phyloP scores from a whole-genome alignment of 2,797 vertebrate genomes.

The Coendou prehensilis region DNA sequence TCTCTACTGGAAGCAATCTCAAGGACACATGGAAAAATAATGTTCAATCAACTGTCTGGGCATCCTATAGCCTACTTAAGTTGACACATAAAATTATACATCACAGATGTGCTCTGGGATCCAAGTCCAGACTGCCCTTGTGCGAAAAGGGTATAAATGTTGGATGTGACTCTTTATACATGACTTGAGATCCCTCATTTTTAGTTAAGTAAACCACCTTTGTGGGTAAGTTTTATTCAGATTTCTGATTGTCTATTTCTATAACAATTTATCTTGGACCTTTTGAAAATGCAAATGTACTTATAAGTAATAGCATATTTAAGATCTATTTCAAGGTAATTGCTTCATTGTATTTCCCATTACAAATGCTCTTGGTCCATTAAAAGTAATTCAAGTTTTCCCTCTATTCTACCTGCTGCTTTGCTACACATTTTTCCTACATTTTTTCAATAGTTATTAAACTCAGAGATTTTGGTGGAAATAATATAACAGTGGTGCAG shows the following conservation, averaged over 20 bases:
- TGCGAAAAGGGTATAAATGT: not conserved
- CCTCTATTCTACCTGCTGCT: not conserved
- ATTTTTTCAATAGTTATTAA: not conserved
- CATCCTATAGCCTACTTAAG: accelerated
- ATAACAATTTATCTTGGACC: not conserved
- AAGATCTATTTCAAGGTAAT: constrained; percentile 62
- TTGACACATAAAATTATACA: not conserved
- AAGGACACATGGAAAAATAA: not conserved
- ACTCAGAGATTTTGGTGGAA: not conserved
- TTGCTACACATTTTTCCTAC: constrained; percentile 5
- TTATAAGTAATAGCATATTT: constrained; percentile 38
- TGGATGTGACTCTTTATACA: not conserved
- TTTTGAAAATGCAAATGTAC: not conserved
- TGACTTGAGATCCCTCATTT: not conserved
- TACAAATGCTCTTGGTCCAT: not conserved
- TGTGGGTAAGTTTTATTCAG: not conserved
- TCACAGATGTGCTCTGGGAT: not conserved
- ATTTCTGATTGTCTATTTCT: not conserved
- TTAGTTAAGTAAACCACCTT: not conserved
- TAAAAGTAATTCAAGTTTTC: constrained; percentile 26
- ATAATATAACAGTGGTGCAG: not conserved
- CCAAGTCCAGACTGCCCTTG: not conserved
- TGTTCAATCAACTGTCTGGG: not conserved
- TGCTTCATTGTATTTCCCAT: constrained; percentile 53
- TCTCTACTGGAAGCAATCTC: too few species aligned